Conservation (phyloP, 2,888 invertebrate genomes). For the Nomada fucata region DNA sequence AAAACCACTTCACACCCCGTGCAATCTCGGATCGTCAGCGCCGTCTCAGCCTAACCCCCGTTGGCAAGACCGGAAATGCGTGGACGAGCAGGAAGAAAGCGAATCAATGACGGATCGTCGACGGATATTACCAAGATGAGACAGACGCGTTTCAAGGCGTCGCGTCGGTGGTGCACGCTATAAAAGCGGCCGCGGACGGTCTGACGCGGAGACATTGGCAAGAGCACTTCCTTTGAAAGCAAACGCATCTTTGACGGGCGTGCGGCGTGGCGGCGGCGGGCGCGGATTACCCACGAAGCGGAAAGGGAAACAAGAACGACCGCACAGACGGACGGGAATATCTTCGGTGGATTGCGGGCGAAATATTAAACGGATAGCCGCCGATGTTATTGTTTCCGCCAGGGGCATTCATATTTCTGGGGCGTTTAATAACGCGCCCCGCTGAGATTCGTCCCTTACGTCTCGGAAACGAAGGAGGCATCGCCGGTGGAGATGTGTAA, state of each 20-base stretch:
- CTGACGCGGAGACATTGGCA: conserved; percentile 43
- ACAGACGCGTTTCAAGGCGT: conserved; percentile 35
- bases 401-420: conserved; percentile 28
- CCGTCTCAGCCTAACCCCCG: not conserved
- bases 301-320: conserved; percentile 24
- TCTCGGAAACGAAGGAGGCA: not conserved
- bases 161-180: conserved; percentile 23
- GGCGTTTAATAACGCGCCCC: conserved; percentile 34
- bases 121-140: conserved; percentile 40
- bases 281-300: conserved; percentile 41
- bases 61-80: conserved; percentile 3
- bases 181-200: conserved; percentile 28
- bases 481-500: not conserved
- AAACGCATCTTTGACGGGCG: conserved; percentile 61
- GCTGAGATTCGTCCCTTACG: not conserved
- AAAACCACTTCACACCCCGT: not conserved
- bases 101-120: conserved; percentile 49
- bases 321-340: conserved; percentile 31
- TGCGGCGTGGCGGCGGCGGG: conserved; percentile 17
- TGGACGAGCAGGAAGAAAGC: conserved; percentile 27
- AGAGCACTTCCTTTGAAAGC: conserved; percentile 69
- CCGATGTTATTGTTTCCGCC: conserved; percentile 28
- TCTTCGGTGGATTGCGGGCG: conserved; percentile 38
- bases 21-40: not conserved
- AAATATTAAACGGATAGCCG: conserved; percentile 48